phyloP scores from a whole-genome alignment of 2,797 vertebrate species.

The Sebastes glaucus region DNA sequence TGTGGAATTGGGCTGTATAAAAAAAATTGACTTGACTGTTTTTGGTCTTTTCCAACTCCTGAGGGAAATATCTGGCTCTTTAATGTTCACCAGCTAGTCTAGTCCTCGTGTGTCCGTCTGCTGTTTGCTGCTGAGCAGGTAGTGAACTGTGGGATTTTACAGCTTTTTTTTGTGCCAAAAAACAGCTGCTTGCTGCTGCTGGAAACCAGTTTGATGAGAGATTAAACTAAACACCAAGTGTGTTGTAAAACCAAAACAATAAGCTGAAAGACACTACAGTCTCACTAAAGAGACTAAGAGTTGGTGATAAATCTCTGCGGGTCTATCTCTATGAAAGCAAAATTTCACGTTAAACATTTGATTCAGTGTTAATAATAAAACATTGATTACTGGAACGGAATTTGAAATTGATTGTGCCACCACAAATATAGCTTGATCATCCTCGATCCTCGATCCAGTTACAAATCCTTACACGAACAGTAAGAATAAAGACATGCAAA shows the following conservation, averaged over 20 bases:
- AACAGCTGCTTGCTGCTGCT: background rate
- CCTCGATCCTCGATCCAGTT: background rate
- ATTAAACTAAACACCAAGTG: background rate
- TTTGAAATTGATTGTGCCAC: slow-evolving; percentile 2
- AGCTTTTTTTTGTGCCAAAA: background rate
- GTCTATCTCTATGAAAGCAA: background rate
- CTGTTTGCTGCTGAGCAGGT: background rate
- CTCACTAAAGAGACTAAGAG: background rate
- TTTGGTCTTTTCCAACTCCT: too few species aligned
- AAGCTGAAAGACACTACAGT: background rate
- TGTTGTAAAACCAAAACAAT: background rate
- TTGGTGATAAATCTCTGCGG: background rate
- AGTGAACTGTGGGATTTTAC: background rate
- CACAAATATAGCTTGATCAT: slow-evolving; percentile 1
- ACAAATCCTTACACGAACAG: background rate
- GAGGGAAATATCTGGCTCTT: too few species aligned
- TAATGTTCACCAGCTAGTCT: too few species aligned
- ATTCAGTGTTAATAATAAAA: background rate
- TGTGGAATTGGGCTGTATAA: too few species aligned
- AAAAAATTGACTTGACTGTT: too few species aligned
- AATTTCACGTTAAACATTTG: background rate
- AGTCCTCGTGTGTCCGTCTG: too few species aligned
- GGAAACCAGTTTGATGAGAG: background rate
- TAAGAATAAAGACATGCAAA: background rate
- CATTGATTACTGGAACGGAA: background rate